Evolutionary conservation across 2,888 invertebrate genomes (phyloP).

Genomic region (Brachylomia viminalis): DNA sequence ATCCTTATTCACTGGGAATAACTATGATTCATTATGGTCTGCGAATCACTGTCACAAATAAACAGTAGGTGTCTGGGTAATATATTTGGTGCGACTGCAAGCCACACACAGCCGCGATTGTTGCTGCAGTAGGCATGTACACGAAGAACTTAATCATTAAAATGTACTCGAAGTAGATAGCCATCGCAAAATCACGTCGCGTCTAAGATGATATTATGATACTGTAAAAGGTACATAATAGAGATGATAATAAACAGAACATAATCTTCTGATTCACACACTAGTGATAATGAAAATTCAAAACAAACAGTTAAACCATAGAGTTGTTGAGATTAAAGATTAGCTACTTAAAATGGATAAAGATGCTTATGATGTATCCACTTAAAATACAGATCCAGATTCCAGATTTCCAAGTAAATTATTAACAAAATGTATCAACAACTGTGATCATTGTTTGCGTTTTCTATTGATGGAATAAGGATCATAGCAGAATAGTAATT

Average conservation of each 20-base stretch:
- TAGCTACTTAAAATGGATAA: slow-evolving; percentile 19
- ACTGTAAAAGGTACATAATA: background rate
- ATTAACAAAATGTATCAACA: slow-evolving; percentile 15
- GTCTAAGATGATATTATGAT: background rate
- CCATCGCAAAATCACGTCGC: background rate
- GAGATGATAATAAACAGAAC: slow-evolving; percentile 12
- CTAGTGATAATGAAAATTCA: slow-evolving; percentile 38
- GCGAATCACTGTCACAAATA: slow-evolving; percentile 23
- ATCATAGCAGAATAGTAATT: background rate
- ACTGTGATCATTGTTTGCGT: slow-evolving; percentile 14
- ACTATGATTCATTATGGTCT: slow-evolving; percentile 24
- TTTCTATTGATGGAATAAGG: slow-evolving; percentile 13
- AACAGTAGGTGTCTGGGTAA: slow-evolving; percentile 1
- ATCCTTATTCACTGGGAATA: slow-evolving; percentile 29
- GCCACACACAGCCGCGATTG: background rate
- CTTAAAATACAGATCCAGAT: slow-evolving; percentile 18
- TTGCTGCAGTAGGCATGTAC: background rate
- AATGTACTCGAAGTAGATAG: background rate
- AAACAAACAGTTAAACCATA: slow-evolving; percentile 28
- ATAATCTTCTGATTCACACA: slow-evolving; percentile 35
- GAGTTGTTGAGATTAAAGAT: slow-evolving; percentile 35
- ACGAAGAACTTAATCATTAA: background rate
- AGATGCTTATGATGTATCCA: slow-evolving; percentile 18
- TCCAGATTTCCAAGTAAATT: slow-evolving; percentile 27
- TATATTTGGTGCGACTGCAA: too few relatives aligned